Percentiles rank a stretch among this genome's conserved stretches.
phyloP scores from a whole-genome alignment of 2,113 vertebrate species.

The Agapornis roseicollis region DNA sequence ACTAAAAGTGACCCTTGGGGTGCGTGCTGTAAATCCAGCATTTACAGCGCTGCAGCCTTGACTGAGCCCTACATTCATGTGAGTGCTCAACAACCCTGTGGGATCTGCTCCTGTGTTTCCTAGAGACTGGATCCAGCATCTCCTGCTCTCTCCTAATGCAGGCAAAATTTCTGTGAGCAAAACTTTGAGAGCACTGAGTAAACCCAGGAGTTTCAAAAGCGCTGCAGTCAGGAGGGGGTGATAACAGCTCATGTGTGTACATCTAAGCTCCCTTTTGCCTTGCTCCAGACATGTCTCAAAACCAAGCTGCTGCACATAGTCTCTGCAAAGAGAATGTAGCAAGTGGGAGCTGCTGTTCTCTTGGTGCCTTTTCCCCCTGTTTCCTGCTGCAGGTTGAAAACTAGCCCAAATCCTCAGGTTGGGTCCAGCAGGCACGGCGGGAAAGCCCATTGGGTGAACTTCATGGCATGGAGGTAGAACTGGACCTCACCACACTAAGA shows the following conservation, averaged over 20 bases:
- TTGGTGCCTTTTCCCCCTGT: not conserved
- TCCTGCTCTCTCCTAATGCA: not conserved
- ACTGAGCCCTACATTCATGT: accelerated
- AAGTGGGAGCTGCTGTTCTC: not conserved
- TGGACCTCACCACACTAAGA: not conserved
- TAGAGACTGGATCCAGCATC: not conserved
- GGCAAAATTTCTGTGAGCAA: not conserved
- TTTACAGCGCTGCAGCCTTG: not conserved
- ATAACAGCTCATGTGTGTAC: too few species aligned
- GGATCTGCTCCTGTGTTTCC: not conserved
- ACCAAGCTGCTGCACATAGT: not conserved
- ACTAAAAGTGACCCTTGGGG: not conserved
- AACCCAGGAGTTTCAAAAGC: not conserved
- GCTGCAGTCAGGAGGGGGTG: not conserved
- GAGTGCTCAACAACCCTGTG: not conserved
- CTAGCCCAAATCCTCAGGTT: not conserved
- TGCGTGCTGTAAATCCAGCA: not conserved
- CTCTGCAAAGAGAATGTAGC: not conserved
- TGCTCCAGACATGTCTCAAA: not conserved
- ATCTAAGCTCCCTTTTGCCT: not conserved
- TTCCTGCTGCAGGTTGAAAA: not conserved
- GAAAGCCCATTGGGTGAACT: not conserved
- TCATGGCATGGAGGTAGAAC: not conserved
- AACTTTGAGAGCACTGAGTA: not conserved
- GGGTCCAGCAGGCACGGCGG: not conserved